A percentile compares a stretch with the other conserved stretches of the same genome.
Evolutionary conservation across 2,113 vertebrate genomes (phyloP).

Genomic region (Rhagologus leucostigma): DNA sequence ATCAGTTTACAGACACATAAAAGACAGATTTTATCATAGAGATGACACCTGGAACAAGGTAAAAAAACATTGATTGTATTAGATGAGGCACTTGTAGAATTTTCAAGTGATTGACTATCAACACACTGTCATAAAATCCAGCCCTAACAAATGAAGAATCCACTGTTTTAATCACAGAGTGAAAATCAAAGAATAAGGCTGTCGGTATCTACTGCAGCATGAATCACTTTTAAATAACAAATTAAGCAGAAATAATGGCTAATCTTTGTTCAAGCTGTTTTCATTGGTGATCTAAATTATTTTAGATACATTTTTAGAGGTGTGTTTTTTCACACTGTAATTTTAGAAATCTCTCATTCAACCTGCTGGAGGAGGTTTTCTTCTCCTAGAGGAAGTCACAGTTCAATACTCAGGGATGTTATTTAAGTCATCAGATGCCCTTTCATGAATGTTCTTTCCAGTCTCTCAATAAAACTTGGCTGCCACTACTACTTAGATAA

Average conservation of each 20-base stretch:
- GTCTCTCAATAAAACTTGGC: neutral
- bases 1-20: neutral
- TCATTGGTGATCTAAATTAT: neutral
- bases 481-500: neutral
- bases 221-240: neutral
- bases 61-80: neutral
- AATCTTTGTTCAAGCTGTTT: neutral
- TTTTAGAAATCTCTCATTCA: neutral
- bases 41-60: neutral
- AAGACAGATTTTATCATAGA: neutral
- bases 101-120: neutral
- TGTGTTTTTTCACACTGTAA: neutral
- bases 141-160: neutral
- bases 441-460: neutral
- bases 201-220: neutral
- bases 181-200: neutral
- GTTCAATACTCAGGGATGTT: neutral
- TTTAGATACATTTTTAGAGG: neutral
- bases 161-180: neutral
- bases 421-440: neutral
- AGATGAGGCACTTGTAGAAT: constrained; percentile 2
- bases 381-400: neutral
- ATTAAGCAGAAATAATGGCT: neutral
- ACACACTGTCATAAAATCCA: neutral
- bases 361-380: neutral